These are phyloP conservation scores for Troilus luridus DNA, from an alignment of 2,888 invertebrate genomes.

Conservation along the genomic window DNA sequence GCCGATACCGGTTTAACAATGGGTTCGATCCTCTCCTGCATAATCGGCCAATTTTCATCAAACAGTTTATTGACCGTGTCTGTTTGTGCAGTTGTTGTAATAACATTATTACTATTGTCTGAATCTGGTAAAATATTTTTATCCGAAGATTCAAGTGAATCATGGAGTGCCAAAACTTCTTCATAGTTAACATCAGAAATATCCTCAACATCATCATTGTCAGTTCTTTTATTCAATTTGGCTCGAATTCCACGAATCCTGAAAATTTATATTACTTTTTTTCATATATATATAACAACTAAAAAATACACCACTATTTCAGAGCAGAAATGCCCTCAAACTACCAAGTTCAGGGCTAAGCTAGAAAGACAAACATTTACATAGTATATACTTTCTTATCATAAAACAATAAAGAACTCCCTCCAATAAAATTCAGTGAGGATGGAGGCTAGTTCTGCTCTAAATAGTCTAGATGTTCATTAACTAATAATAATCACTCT, in stretches of 20 bases:
- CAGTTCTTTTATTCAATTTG: slow-evolving; percentile 56
- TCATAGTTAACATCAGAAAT: slow-evolving; percentile 56
- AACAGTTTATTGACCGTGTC: slow-evolving; percentile 62
- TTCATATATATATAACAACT: not conserved
- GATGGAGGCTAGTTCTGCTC: no score
- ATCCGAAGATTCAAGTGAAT: not conserved
- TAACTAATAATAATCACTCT: no score
- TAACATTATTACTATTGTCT: not conserved
- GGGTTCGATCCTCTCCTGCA: slow-evolving; percentile 62
- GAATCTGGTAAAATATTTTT: slow-evolving; percentile 16
- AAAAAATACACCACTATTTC: not conserved
- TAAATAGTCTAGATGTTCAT: no score
- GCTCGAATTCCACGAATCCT: slow-evolving; percentile 59
- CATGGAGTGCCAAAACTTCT: slow-evolving; percentile 60
- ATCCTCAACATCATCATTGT: slow-evolving; percentile 52
- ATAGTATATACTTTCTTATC: no score
- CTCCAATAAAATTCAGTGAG: no score
- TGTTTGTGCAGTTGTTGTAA: slow-evolving; percentile 48
- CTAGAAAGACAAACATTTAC: no score
- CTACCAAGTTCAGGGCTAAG: no score
- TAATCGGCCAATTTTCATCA: slow-evolving; percentile 62
- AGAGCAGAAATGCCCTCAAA: no score
- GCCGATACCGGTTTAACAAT: slow-evolving; percentile 58
- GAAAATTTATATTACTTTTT: slow-evolving; percentile 21
- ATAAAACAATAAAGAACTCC: no score